These are phyloP conservation scores for Omphaloscelis lunosa DNA, from an alignment of 2,888 invertebrate species.

Conservation along the genomic window DNA sequence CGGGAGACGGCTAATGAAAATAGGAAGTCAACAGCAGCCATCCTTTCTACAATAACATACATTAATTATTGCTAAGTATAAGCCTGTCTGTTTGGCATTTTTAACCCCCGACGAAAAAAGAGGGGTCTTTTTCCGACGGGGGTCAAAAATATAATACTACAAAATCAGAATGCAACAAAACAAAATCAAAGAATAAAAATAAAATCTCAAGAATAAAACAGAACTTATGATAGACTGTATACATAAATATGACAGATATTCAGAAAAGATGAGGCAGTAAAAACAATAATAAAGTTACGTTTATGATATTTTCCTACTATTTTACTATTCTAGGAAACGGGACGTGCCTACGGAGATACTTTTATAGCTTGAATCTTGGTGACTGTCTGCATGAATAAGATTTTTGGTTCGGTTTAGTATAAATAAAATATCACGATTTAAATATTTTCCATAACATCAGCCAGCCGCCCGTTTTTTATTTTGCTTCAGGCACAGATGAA, in stretches of 20 bases:
- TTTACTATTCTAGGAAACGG: conserved; percentile 54
- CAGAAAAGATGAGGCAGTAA: conserved; percentile 64
- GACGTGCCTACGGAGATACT: conserved; percentile 44
- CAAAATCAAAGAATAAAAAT: conserved; percentile 37
- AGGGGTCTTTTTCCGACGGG: no score
- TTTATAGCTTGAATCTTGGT: conserved; percentile 49
- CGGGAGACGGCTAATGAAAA: no score
- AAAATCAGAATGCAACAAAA: conserved; percentile 21
- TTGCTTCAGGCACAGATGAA: no score
- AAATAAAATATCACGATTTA: conserved; percentile 20
- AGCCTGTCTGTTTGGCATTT: no score
- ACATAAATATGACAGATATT: conserved; percentile 59
- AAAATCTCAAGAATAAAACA: conserved; percentile 46
- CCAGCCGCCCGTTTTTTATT: background rate
- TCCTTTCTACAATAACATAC: no score
- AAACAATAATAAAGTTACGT: conserved; percentile 62
- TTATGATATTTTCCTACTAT: conserved; percentile 63
- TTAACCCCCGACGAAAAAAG: no score
- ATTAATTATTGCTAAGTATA: no score
- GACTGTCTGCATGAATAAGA: conserved; percentile 29
- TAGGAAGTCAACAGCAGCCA: no score
- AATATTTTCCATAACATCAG: conserved; percentile 5
- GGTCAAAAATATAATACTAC: background rate
- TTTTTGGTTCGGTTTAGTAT: conserved; percentile 28
- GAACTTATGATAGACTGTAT: conserved; percentile 46